These are phyloP conservation scores for Drosophila mercatorum DNA, from an alignment of 2,888 invertebrate genomes.

Conservation along the genomic window DNA sequence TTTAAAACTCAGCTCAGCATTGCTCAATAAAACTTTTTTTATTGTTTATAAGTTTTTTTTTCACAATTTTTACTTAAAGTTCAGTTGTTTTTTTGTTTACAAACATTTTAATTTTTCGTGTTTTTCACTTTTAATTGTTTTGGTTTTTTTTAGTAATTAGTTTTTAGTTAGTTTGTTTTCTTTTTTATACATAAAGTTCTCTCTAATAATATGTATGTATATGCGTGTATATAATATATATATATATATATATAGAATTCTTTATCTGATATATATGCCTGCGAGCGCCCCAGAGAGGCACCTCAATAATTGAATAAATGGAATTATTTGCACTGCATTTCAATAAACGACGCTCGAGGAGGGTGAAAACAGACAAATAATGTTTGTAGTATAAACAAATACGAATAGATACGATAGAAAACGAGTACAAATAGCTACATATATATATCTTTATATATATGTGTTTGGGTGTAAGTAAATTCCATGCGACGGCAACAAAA, in stretches of 20 bases:
- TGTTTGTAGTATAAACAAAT: conserved; percentile 44
- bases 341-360: conserved; percentile 35
- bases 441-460: background rate
- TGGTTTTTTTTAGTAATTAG: conserved; percentile 45
- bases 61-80: conserved; percentile 63
- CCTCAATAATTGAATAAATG: conserved; percentile 71
- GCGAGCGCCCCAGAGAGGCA: conserved; percentile 42
- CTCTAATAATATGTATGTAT: conserved; percentile 64
- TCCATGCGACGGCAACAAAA: conserved; percentile 66
- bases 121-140: conserved; percentile 47
- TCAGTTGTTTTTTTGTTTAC: conserved; percentile 53
- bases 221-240: conserved; percentile 48
- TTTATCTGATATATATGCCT: conserved; percentile 61
- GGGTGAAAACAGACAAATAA: conserved; percentile 19
- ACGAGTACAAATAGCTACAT: conserved; percentile 20
- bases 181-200: conserved; percentile 65
- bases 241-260: conserved; percentile 49
- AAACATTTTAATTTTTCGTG: conserved; percentile 49
- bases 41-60: conserved; percentile 54
- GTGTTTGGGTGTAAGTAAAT: conserved; percentile 51
- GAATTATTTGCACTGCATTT: conserved; percentile 74
- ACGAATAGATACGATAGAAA: conserved; percentile 40
- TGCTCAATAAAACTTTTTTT: conserved; percentile 69
- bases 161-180: conserved; percentile 39
- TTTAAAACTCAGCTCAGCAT: conserved; percentile 4